phyloP scores from a whole-genome alignment of 1,140 invertebrate genomes.

The Mactra quadrangularis region DNA sequence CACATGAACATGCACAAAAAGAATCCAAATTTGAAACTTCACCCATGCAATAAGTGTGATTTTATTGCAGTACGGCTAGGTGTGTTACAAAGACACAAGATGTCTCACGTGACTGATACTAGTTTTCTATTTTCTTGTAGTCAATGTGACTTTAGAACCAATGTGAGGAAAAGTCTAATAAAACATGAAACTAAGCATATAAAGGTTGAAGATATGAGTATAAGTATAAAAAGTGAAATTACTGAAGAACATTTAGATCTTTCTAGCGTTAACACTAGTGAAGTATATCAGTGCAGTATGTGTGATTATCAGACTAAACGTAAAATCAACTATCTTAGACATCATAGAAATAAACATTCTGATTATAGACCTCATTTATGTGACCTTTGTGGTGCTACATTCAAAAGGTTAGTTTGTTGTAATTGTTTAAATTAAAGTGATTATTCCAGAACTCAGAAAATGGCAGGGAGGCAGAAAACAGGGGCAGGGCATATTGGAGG shows the following conservation, averaged over 20 bases:
- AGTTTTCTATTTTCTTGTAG: slow-evolving; percentile 66
- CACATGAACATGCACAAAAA: slow-evolving; percentile 79
- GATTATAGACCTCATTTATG: slow-evolving; percentile 82
- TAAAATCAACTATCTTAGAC: slow-evolving; percentile 81
- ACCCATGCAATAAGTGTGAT: slow-evolving; percentile 79
- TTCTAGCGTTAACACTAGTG: too few relatives aligned
- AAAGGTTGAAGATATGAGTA: too few relatives aligned
- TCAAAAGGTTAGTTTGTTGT: slow-evolving; percentile 73
- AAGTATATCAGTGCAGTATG: slow-evolving; percentile 60
- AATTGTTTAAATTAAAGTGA: not conserved
- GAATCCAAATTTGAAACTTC: slow-evolving; percentile 71
- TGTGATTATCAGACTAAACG: slow-evolving; percentile 67
- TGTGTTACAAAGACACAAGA: slow-evolving; percentile 78
- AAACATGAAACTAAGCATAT: not conserved
- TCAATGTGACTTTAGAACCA: slow-evolving; percentile 61
- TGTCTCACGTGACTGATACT: slow-evolving; percentile 73
- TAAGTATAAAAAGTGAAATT: too few relatives aligned
- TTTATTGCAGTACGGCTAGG: slow-evolving; percentile 80
- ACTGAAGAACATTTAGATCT: too few relatives aligned
- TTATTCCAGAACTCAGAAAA: not conserved
- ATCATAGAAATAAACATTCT: slow-evolving; percentile 81
- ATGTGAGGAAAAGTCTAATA: slow-evolving; percentile 8
- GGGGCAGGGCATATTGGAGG: too few relatives aligned
- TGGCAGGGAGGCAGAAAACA: too few relatives aligned
- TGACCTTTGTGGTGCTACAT: slow-evolving; percentile 83